These are phyloP conservation scores for Neodiprion virginianus DNA, from an alignment of 1,140 invertebrate species.

Conservation along the genomic window DNA sequence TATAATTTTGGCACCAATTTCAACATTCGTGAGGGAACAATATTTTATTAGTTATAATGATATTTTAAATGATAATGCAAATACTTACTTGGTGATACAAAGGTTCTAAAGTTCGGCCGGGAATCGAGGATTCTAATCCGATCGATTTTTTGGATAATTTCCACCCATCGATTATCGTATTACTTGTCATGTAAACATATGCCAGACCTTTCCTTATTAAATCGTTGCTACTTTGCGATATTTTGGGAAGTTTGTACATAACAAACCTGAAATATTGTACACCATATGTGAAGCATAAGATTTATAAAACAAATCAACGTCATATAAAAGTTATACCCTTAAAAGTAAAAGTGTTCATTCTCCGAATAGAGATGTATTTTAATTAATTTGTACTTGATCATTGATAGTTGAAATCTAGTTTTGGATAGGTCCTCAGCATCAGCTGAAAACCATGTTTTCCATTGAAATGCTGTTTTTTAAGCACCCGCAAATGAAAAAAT, in stretches of 20 bases:
- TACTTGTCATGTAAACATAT: constrained; percentile 77
- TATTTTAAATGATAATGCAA: constrained; percentile 28
- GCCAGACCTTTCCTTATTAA: constrained; percentile 70
- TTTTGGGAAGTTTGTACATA: constrained; percentile 82
- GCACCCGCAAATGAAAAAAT: constrained; percentile 12
- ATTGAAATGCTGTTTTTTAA: not conserved
- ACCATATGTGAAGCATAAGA: constrained; percentile 24
- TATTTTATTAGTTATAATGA: constrained; percentile 17
- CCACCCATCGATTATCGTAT: constrained; percentile 69
- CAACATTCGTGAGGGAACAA: constrained; percentile 21
- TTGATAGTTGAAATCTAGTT: no score
- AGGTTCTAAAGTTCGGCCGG: constrained; percentile 74
- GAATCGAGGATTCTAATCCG: constrained; percentile 73
- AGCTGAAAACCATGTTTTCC: no score
- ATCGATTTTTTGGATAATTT: constrained; percentile 72
- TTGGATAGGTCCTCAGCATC: no score
- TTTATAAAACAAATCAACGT: constrained; percentile 26
- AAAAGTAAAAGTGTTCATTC: constrained; percentile 24
- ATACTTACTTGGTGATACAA: constrained; percentile 66
- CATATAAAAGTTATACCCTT: not conserved
- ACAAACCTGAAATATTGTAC: constrained; percentile 72
- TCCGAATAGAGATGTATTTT: not conserved
- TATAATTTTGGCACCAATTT: not conserved
- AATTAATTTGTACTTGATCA: no score
- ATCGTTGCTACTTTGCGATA: constrained; percentile 62